phyloP scores from a whole-genome alignment of 2,797 vertebrate species.

The Bradypodion ventrale region DNA sequence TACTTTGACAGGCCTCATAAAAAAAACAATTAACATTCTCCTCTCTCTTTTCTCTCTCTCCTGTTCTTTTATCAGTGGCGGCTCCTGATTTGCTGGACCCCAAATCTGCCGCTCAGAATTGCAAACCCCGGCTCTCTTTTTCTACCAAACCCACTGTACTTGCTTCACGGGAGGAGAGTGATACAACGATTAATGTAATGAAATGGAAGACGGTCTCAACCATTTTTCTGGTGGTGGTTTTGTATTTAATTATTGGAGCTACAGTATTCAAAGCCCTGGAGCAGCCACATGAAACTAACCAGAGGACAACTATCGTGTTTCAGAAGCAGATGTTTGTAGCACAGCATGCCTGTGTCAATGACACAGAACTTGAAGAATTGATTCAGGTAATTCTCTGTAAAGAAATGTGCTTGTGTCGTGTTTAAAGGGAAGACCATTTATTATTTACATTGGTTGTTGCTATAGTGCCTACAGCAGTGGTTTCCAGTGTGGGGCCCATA shows the following conservation, averaged over 20 bases:
- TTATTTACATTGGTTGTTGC: neutral
- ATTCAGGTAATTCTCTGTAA: slow-evolving; percentile 84
- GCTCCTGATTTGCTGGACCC: slow-evolving; percentile 98
- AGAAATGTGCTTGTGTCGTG: neutral
- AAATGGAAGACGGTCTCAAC: slow-evolving; percentile 99
- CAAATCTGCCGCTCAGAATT: slow-evolving; percentile 92
- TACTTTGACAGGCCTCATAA: slow-evolving; percentile 5
- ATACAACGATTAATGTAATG: slow-evolving; percentile 90
- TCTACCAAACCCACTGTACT: slow-evolving; percentile 89
- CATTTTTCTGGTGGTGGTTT: slow-evolving; percentile 95
- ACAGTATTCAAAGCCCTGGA: slow-evolving; percentile 95
- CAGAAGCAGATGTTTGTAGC: slow-evolving; percentile 91
- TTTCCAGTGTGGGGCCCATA: no score
- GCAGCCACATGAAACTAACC: slow-evolving; percentile 90
- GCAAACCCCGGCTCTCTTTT: slow-evolving; percentile 94
- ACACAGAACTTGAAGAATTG: slow-evolving; percentile 91
- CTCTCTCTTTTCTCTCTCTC: slow-evolving; percentile 9
- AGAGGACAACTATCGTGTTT: slow-evolving; percentile 87
- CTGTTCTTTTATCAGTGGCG: slow-evolving; percentile 85
- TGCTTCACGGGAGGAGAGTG: slow-evolving; percentile 86
- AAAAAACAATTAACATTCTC: slow-evolving; percentile 54
- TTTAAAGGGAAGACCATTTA: slow-evolving; percentile 19
- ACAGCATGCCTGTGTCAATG: slow-evolving; percentile 89
- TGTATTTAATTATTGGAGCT: slow-evolving; percentile 94
- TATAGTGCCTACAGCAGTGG: no score